These are phyloP conservation scores for Temnothorax longispinosus DNA, from an alignment of 1,140 invertebrate genomes.

Conservation along the genomic window DNA sequence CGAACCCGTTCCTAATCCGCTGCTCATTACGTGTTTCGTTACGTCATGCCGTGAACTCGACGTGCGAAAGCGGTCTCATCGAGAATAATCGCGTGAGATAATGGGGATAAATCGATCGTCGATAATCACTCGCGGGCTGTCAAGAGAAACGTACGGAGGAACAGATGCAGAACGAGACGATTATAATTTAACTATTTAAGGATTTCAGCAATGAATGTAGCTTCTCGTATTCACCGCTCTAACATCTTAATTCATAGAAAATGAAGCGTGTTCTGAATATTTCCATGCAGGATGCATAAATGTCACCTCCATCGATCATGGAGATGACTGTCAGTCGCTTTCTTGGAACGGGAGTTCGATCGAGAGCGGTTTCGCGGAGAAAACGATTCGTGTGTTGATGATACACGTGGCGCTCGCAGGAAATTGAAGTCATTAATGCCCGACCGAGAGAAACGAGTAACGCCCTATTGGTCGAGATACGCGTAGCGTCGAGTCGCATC, in stretches of 20 bases:
- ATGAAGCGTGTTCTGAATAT: neutral
- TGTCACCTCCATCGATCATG: conserved; percentile 27
- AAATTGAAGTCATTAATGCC: conserved; percentile 75
- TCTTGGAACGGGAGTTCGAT: conserved; percentile 39
- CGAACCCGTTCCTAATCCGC: neutral
- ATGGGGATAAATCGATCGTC: neutral
- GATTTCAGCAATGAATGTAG: neutral
- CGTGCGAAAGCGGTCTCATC: neutral
- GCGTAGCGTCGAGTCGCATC: conserved; percentile 18
- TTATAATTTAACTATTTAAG: neutral
- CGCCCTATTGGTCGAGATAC: conserved; percentile 64
- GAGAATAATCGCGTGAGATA: neutral
- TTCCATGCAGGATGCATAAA: neutral
- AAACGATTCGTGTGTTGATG: conserved; percentile 55
- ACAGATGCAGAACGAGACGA: neutral
- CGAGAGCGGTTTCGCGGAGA: conserved; percentile 25
- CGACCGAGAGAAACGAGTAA: conserved; percentile 63
- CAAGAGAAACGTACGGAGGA: no score
- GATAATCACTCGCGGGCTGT: neutral
- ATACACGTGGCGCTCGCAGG: conserved; percentile 54
- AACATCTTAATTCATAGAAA: conserved; percentile 8
- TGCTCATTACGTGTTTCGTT: neutral
- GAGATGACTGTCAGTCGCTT: conserved; percentile 45
- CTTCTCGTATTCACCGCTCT: neutral
- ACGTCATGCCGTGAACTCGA: neutral